Conservation (phyloP, 2,113 vertebrate genomes). For the Anoplopoma fimbria region DNA sequence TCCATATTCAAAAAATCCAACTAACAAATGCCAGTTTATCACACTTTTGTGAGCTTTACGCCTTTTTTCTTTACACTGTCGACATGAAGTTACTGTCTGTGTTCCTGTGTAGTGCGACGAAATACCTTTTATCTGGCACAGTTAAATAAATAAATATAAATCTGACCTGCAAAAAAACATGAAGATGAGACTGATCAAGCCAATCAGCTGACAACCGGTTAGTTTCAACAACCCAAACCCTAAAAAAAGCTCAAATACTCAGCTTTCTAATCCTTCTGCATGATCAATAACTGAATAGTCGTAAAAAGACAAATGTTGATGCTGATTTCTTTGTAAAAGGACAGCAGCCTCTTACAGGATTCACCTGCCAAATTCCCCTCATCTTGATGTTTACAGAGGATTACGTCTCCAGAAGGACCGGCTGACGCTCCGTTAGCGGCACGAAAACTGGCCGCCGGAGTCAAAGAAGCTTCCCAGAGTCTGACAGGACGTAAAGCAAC, state of each 20-base stretch:
- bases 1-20: not conserved
- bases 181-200: no score
- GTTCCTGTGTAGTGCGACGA: no score
- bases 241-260: not conserved
- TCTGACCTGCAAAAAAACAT: no score
- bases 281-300: not conserved
- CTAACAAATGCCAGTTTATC: no score
- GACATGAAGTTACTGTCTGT: no score
- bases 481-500: not conserved
- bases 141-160: no score
- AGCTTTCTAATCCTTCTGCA: not conserved
- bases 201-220: no score
- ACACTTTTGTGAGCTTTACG: no score
- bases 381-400: conserved; percentile 41
- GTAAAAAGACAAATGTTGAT: not conserved
- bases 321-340: no score
- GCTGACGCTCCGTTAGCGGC: not conserved
- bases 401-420: conserved; percentile 25
- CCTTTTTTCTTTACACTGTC: no score
- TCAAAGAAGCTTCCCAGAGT: conserved; percentile 9
- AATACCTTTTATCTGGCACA: no score
- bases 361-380: not conserved
- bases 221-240: no score
- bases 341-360: conserved; percentile 5
- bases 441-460: conserved; percentile 6